These are phyloP conservation scores for Diacarnus erythraeanus DNA, from an alignment of 37 sponge, comb jelly and placozoan genomes.

Conservation along the genomic window DNA sequence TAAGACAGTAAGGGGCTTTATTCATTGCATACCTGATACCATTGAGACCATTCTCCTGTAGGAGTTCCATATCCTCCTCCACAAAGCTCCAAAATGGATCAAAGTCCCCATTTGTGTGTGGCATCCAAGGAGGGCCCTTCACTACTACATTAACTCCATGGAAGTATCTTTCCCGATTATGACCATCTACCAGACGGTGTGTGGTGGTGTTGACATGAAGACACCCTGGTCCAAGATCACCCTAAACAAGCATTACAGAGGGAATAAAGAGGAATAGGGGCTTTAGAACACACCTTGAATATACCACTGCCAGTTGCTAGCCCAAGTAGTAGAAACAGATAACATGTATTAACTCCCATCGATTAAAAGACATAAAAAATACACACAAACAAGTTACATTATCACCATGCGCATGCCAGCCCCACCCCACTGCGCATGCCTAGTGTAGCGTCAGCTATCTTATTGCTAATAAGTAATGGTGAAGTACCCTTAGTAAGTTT, in stretches of 20 bases:
- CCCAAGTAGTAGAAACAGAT: neutral
- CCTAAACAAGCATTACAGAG: too few species aligned
- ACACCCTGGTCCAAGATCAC: conserved; percentile 12
- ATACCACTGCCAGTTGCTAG: neutral
- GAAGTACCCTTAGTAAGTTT: too few species aligned
- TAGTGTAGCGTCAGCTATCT: too few species aligned
- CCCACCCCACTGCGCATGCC: too few species aligned
- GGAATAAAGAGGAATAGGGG: too few species aligned
- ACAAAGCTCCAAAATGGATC: conserved; percentile 70
- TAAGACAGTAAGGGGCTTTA: too few species aligned
- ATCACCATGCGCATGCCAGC: too few species aligned
- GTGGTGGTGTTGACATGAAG: conserved; percentile 67
- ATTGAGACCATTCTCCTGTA: conserved; percentile 75
- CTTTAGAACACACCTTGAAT: neutral
- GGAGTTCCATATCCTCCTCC: conserved; percentile 74
- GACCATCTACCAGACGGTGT: conserved; percentile 57
- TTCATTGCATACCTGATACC: conserved; percentile 85
- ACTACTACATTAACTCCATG: conserved; percentile 89
- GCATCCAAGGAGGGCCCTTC: conserved; percentile 88
- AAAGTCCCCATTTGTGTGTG: conserved; percentile 49
- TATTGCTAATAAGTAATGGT: too few species aligned
- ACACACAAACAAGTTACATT: too few species aligned
- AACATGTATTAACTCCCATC: neutral
- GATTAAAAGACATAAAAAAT: too few species aligned
- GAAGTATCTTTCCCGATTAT: conserved; percentile 76